phyloP scores from a whole-genome alignment of 2,888 invertebrate species.

The Synergus umbraculus region DNA sequence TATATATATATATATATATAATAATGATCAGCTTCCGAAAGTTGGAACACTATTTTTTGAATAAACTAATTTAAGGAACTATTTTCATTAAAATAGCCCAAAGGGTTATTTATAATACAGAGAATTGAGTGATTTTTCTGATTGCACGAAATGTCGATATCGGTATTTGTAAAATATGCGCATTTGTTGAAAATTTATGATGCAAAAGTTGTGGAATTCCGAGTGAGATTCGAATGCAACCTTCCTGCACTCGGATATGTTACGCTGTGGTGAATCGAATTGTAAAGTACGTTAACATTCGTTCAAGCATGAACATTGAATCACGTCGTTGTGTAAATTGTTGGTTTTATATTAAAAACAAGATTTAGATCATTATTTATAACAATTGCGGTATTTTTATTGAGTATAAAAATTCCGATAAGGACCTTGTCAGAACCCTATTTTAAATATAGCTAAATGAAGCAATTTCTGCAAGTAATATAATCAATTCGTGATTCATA shows the following conservation, averaged over 20 bases:
- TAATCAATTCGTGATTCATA: not conserved
- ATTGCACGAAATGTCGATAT: slow-evolving; percentile 22
- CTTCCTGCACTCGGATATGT: slow-evolving; percentile 22
- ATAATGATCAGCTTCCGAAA: too few relatives aligned
- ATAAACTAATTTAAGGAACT: too few relatives aligned
- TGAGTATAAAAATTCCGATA: too few relatives aligned
- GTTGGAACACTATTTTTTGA: too few relatives aligned
- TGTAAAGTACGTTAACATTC: slow-evolving; percentile 26
- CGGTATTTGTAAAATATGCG: slow-evolving; percentile 9
- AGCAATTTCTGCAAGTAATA: too few relatives aligned
- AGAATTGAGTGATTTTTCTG: not conserved
- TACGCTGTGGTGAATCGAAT: slow-evolving; percentile 24
- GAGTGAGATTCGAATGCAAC: slow-evolving; percentile 27
- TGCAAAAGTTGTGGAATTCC: slow-evolving; percentile 14
- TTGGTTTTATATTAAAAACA: too few relatives aligned
- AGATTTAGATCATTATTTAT: too few relatives aligned
- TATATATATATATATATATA: too few relatives aligned
- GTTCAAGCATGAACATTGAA: not conserved
- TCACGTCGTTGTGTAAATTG: not conserved
- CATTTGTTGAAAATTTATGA: slow-evolving; percentile 18
- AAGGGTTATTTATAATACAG: not conserved
- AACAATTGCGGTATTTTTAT: too few relatives aligned
- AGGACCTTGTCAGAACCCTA: too few relatives aligned
- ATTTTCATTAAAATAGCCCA: too few relatives aligned
- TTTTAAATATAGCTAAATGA: too few relatives aligned